Conservation (phyloP, 2,113 vertebrate genomes). For the Xiphophorus couchianus region DNA sequence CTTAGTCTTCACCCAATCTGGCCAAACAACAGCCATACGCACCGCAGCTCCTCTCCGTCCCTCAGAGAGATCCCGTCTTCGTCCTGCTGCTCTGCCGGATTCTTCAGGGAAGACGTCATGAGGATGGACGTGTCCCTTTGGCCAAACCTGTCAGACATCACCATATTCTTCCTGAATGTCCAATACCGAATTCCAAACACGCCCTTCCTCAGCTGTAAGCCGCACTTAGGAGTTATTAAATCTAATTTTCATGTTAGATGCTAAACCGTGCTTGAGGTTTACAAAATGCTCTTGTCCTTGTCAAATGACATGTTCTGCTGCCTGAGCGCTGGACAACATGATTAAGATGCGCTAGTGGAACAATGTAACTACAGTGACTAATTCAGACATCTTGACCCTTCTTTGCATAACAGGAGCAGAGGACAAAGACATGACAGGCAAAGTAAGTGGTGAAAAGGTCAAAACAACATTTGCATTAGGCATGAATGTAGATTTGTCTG, state of each 20-base stretch:
- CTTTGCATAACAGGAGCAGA: conserved; percentile 62
- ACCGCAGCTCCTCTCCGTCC: conserved; percentile 73
- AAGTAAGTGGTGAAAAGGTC: conserved; percentile 18
- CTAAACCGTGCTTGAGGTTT: not conserved
- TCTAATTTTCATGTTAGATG: not conserved
- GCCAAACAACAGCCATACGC: conserved; percentile 27
- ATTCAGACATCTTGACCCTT: conserved; percentile 50
- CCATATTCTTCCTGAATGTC: not conserved
- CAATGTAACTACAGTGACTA: conserved; percentile 31
- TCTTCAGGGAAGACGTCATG: conserved; percentile 74
- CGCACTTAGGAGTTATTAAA: not conserved
- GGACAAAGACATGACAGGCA: conserved; percentile 32
- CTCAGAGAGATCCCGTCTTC: conserved; percentile 28
- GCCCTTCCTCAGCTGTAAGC: not conserved
- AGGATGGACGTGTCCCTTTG: conserved; percentile 76
- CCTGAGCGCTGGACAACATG: not conserved
- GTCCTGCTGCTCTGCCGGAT: conserved; percentile 60
- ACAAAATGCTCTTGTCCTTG: not conserved
- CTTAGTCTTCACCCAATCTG: not conserved
- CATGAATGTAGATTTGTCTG: not conserved
- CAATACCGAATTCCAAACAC: not conserved
- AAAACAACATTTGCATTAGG: not conserved
- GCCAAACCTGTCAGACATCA: conserved; percentile 72
- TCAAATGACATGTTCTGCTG: conserved; percentile 3
- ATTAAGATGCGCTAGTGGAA: conserved; percentile 13